These are phyloP conservation scores for Nasonia longicornis DNA, from an alignment of 1,140 invertebrate genomes.

Conservation along the genomic window DNA sequence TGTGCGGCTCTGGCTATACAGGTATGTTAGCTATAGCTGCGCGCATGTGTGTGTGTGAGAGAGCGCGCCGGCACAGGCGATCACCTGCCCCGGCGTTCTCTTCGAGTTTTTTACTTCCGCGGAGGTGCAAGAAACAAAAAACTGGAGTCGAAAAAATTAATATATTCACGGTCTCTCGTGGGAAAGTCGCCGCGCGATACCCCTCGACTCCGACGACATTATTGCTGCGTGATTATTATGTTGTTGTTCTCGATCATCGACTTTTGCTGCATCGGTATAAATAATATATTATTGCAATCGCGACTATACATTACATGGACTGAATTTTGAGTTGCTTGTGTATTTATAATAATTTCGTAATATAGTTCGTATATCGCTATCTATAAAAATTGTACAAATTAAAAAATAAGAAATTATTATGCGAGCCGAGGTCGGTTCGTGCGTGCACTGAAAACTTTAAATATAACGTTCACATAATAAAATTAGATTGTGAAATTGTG, in stretches of 20 bases:
- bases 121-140: slow-evolving; percentile 46
- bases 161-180: slow-evolving; percentile 48
- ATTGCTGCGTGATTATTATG: not conserved
- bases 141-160: slow-evolving; percentile 47
- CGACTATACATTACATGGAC: too few relatives aligned
- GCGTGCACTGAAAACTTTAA: too few relatives aligned
- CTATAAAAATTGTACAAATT: too few relatives aligned
- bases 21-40: not conserved
- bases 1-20: too few relatives aligned
- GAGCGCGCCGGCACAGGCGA: not conserved
- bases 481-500: too few relatives aligned
- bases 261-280: not conserved
- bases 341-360: too few relatives aligned
- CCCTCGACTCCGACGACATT: not conserved
- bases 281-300: too few relatives aligned
- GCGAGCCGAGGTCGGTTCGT: too few relatives aligned
- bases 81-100: slow-evolving; percentile 44
- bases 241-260: not conserved
- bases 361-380: too few relatives aligned
- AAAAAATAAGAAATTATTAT: too few relatives aligned
- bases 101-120: slow-evolving; percentile 47
- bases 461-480: too few relatives aligned
- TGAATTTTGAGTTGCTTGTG: too few relatives aligned
- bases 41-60: not conserved
- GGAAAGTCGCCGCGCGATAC: slow-evolving; percentile 37